Percentiles rank a stretch among this genome's conserved stretches.
Conservation (phyloP, 2,888 invertebrate species). For the Timema podura region DNA sequence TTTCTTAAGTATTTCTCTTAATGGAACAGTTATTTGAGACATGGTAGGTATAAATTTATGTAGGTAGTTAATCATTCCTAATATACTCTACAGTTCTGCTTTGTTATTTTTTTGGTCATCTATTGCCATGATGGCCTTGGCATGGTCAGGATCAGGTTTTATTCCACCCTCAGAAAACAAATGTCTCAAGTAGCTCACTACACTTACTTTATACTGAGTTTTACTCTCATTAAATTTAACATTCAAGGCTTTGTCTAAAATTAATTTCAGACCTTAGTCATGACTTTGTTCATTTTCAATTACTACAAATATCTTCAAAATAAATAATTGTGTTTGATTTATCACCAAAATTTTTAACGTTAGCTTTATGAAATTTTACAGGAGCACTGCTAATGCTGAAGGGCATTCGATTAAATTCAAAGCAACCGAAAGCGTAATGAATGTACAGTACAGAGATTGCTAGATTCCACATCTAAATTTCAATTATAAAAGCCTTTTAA, state of each 20-base stretch:
- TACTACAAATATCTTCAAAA: neutral
- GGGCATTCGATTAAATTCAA: neutral
- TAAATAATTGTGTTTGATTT: too few species aligned
- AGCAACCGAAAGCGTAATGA: too few species aligned
- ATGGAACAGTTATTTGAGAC: neutral
- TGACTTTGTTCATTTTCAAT: neutral
- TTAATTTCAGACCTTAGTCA: neutral
- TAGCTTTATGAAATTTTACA: neutral
- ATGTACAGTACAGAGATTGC: too few species aligned
- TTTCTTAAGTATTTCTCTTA: neutral
- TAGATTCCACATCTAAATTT: neutral
- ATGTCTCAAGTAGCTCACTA: neutral
- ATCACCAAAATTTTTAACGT: neutral
- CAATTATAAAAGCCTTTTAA: constrained; percentile 3
- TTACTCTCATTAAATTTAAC: constrained; percentile 8
- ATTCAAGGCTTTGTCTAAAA: neutral
- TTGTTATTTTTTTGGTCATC: neutral
- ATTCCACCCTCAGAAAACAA: neutral
- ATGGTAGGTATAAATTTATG: neutral
- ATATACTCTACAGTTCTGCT: neutral
- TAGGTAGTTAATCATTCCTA: neutral
- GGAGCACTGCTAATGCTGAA: neutral
- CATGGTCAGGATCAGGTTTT: neutral
- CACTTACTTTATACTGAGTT: neutral
- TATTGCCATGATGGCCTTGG: neutral